phyloP scores from a whole-genome alignment of 2,797 vertebrate species.

The Helarctos malayanus region DNA sequence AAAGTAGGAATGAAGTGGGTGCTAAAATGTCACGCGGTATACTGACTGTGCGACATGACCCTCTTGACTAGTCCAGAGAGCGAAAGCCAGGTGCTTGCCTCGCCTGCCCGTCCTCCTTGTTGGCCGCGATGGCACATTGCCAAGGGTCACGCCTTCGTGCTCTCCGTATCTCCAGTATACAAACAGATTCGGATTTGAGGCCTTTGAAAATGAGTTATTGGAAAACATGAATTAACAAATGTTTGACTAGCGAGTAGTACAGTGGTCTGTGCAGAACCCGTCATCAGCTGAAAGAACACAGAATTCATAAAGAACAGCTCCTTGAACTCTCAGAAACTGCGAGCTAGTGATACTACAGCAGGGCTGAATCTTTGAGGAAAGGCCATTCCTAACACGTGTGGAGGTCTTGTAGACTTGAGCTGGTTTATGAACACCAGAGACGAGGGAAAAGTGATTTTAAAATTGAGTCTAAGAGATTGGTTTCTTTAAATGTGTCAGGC shows the following conservation, averaged over 20 bases:
- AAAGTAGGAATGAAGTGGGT: not conserved
- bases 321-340: not conserved
- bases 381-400: not conserved
- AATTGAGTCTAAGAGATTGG: not conserved
- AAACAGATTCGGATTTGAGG: not conserved
- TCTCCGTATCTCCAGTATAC: not conserved
- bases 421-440: conserved; percentile 6
- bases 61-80: not conserved
- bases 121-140: not conserved
- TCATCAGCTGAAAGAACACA: not conserved
- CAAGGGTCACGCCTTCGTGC: not conserved
- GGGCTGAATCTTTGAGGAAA: not conserved
- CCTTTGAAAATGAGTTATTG: not conserved
- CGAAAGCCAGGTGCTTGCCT: not conserved
- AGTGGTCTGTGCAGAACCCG: not conserved
- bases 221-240: not conserved
- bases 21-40: not conserved
- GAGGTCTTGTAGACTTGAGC: not conserved
- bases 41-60: not conserved
- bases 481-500: conserved; percentile 47
- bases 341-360: not conserved
- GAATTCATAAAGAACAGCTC: not conserved
- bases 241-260: not conserved
- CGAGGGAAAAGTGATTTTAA: not conserved
- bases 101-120: not conserved